Percentiles rank a stretch among this genome's conserved stretches.
Evolutionary conservation across 2,888 invertebrate species (phyloP).

Genomic region (Thymelicus lineola): DNA sequence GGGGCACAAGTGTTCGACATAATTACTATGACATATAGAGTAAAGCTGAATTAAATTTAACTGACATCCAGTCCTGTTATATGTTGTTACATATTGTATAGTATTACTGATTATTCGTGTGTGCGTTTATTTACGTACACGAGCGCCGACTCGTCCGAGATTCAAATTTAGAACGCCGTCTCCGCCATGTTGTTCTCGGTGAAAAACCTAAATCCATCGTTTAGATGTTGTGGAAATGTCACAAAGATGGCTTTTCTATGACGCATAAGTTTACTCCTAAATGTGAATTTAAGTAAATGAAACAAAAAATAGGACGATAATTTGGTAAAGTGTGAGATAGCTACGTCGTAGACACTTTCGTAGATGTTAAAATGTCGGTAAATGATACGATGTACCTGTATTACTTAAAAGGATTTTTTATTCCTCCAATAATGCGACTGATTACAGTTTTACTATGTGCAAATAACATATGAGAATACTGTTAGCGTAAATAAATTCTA

Average conservation of each 20-base stretch:
- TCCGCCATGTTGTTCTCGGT: constrained; percentile 84
- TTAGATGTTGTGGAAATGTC: constrained; percentile 68
- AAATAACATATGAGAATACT: constrained; percentile 46
- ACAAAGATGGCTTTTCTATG: constrained; percentile 50
- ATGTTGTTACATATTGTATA: constrained; percentile 70
- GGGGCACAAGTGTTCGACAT: constrained; percentile 46
- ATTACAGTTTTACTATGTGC: constrained; percentile 29
- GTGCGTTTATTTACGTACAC: constrained; percentile 85
- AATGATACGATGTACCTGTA: not conserved
- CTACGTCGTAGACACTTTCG: constrained; percentile 16
- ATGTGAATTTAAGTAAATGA: constrained; percentile 15
- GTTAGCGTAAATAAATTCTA: constrained; percentile 65
- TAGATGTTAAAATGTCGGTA: constrained; percentile 8
- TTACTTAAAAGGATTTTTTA: not conserved
- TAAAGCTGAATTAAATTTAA: constrained; percentile 47
- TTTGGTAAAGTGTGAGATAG: not conserved
- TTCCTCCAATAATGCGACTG: not conserved
- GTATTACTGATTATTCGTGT: constrained; percentile 82
- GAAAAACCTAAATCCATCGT: constrained; percentile 81
- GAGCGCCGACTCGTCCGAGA: constrained; percentile 85
- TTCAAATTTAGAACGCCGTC: constrained; percentile 84
- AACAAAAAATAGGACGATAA: not conserved
- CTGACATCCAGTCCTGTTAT: constrained; percentile 53
- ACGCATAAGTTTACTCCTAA: constrained; percentile 12
- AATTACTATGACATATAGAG: constrained; percentile 42